Percentiles rank a stretch among this genome's conserved stretches.
These are phyloP conservation scores for Saimiri boliviensis DNA, from an alignment of 2,113 vertebrate genomes.

Conservation along the genomic window DNA sequence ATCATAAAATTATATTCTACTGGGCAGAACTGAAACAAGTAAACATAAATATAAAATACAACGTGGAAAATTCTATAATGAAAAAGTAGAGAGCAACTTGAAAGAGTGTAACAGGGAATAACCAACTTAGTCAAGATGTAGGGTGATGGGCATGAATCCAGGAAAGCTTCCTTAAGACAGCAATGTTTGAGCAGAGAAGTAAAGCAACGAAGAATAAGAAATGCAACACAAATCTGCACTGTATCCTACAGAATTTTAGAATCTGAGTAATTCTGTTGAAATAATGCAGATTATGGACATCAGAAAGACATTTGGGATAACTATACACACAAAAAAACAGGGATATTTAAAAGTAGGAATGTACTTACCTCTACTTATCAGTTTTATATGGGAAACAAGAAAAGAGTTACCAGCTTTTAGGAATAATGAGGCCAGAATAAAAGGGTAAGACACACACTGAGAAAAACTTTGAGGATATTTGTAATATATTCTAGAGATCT, in stretches of 20 bases:
- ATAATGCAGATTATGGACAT: background rate
- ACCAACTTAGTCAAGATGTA: background rate
- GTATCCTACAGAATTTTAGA: background rate
- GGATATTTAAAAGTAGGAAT: background rate
- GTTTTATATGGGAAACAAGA: background rate
- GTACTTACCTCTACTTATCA: background rate
- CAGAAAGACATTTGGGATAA: background rate
- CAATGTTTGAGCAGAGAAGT: background rate
- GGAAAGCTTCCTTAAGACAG: background rate
- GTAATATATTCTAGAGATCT: conserved; percentile 51
- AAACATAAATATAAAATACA: background rate
- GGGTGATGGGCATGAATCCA: accelerated
- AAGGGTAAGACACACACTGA: background rate
- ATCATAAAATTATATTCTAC: background rate
- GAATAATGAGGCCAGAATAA: background rate
- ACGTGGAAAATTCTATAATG: background rate
- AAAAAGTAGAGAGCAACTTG: background rate
- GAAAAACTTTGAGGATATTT: conserved; percentile 36
- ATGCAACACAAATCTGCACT: background rate
- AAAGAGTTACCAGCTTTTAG: background rate
- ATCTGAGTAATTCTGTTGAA: background rate
- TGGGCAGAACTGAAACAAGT: background rate
- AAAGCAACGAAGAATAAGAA: background rate
- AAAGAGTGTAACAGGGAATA: background rate
- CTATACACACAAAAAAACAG: background rate